phyloP scores from a whole-genome alignment of 1,140 invertebrate species.

The Leptinotarsa defecta region DNA sequence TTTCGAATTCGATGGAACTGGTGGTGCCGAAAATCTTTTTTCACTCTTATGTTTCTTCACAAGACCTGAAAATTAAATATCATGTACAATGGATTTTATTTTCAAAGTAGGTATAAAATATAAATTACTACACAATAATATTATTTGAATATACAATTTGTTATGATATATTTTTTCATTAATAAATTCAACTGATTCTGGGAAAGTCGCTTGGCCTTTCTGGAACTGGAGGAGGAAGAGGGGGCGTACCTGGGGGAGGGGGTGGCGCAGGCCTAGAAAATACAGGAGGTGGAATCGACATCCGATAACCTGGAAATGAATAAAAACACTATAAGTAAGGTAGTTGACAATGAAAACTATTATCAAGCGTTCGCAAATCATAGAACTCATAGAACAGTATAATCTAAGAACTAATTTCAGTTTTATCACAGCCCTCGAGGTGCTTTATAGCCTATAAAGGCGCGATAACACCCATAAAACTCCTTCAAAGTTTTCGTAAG shows the following conservation, averaged over 20 bases:
- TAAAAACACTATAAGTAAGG: not conserved
- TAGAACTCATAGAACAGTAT: no score
- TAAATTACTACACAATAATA: slow-evolving; percentile 12
- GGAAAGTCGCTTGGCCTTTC: not conserved
- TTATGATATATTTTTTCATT: not conserved
- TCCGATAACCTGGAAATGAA: slow-evolving; percentile 34
- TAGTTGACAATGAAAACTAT: not conserved
- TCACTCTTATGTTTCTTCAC: slow-evolving; percentile 29
- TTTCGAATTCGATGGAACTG: slow-evolving; percentile 1
- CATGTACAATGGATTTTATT: slow-evolving; percentile 11
- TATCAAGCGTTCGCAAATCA: not conserved
- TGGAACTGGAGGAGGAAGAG: slow-evolving; percentile 25
- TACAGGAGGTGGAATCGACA: slow-evolving; percentile 34
- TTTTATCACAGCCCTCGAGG: no score
- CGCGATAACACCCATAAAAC: no score
- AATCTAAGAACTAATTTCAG: no score
- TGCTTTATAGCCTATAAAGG: no score
- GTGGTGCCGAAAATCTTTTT: slow-evolving; percentile 28
- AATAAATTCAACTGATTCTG: not conserved
- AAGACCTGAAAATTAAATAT: slow-evolving; percentile 26
- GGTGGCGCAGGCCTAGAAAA: slow-evolving; percentile 36
- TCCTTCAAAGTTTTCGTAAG: no score
- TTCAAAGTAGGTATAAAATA: slow-evolving; percentile 4
- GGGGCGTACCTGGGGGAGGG: slow-evolving; percentile 38
- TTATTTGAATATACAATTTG: slow-evolving; percentile 16